Evolutionary conservation across 2,888 invertebrate species (phyloP).

Genomic region (Chymomyza procnemis): DNA sequence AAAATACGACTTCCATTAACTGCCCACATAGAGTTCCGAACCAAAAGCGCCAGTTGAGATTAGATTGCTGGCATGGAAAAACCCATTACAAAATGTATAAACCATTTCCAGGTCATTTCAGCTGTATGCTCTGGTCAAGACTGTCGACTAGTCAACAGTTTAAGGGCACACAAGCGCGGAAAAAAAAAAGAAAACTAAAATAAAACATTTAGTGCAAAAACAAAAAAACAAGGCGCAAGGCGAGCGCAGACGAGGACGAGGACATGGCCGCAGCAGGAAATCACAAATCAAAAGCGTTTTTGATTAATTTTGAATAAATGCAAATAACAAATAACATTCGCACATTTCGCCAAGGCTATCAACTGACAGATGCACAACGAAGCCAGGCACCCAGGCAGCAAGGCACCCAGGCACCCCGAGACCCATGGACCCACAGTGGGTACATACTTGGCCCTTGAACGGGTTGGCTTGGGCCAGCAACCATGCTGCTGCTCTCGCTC

Average conservation of each 20-base stretch:
- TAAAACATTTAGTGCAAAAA: neutral
- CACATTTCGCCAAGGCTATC: conserved; percentile 52
- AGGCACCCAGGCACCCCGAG: neutral
- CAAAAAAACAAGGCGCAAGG: neutral
- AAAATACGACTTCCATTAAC: too few species aligned
- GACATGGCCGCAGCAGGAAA: conserved; percentile 72
- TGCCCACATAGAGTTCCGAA: neutral
- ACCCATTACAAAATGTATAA: neutral
- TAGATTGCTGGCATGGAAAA: neutral
- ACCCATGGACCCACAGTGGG: neutral
- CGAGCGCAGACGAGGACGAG: neutral
- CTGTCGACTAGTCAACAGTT: neutral
- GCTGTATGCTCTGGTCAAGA: neutral
- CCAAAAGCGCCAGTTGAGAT: neutral
- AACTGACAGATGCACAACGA: conserved; percentile 54
- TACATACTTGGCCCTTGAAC: neutral
- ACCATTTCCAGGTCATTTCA: neutral
- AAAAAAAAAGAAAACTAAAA: too few species aligned
- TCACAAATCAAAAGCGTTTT: conserved; percentile 74
- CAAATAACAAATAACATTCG: conserved; percentile 51
- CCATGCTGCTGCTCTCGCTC: neutral
- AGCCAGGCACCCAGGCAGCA: too few species aligned
- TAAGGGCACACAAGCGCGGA: neutral
- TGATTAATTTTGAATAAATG: conserved; percentile 77
- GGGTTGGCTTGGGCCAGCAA: neutral